Conservation (phyloP, 2,797 vertebrate species). For the Tarsius wallacei region DNA sequence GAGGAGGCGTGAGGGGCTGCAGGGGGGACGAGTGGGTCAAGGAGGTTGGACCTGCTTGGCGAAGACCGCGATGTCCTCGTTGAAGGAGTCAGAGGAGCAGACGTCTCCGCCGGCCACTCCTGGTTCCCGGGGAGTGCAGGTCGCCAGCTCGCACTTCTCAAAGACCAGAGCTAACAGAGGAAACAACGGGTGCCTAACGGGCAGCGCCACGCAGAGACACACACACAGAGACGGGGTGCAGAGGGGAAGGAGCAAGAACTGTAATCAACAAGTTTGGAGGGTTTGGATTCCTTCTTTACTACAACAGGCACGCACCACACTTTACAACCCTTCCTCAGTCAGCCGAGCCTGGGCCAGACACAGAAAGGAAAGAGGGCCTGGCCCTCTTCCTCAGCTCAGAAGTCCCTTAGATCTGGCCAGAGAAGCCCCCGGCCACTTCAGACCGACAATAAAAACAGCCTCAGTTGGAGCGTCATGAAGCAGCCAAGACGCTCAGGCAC, state of each 20-base stretch:
- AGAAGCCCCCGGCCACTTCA: conserved; percentile 55
- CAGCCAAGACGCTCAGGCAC: conserved; percentile 11
- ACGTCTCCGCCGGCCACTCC: conserved; percentile 99
- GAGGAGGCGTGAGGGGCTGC: conserved; percentile 89
- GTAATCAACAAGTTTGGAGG: conserved; percentile 91
- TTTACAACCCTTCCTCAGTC: conserved; percentile 68
- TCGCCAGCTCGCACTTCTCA: conserved; percentile 99
- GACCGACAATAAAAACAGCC: conserved; percentile 54
- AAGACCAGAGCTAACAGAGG: conserved; percentile 99
- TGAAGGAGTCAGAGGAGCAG: conserved; percentile 99
- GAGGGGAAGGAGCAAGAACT: conserved; percentile 88
- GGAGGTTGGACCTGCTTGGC: conserved; percentile 97
- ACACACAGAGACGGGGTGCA: conserved; percentile 87
- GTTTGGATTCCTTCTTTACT: conserved; percentile 76
- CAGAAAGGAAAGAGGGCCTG: conserved; percentile 79
- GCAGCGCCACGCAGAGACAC: conserved; percentile 91
- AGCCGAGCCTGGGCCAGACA: conserved; percentile 78
- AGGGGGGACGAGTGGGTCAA: conserved; percentile 70
- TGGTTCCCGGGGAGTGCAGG: conserved; percentile 99
- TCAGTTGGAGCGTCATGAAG: conserved; percentile 27
- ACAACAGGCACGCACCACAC: conserved; percentile 84
- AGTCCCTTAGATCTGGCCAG: conserved; percentile 43
- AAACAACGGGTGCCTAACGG: conserved; percentile 99
- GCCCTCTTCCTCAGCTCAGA: conserved; percentile 36
- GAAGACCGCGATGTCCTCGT: conserved; percentile 99